Percentiles rank a stretch among this genome's conserved stretches.
Conservation (phyloP, 2,888 invertebrate species). For the Rotaria sp. region DNA sequence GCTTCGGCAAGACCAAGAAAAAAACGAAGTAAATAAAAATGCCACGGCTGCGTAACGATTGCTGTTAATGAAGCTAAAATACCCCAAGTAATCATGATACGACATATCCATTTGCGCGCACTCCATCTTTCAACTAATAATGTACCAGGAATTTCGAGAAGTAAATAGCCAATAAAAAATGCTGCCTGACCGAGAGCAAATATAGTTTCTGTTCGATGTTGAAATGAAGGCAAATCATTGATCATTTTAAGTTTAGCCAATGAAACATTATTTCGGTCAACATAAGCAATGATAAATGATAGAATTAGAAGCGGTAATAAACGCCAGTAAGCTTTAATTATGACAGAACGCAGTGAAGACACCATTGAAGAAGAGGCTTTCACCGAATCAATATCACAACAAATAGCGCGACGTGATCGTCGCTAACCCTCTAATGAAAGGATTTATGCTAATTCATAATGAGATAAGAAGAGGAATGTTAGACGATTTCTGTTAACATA, state of each 20-base stretch:
- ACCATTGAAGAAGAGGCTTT: background rate
- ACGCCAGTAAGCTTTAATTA: slow-evolving; percentile 1
- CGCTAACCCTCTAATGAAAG: no score
- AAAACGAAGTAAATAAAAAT: slow-evolving; percentile 24
- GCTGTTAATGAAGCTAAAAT: background rate
- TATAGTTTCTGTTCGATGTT: background rate
- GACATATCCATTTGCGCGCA: slow-evolving; percentile 23
- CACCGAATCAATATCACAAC: no score
- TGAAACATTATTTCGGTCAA: slow-evolving; percentile 12
- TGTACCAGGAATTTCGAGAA: slow-evolving; percentile 11
- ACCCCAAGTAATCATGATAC: slow-evolving; percentile 24
- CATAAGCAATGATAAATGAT: background rate
- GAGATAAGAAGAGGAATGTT: no score
- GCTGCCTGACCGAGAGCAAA: background rate
- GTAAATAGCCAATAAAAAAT: slow-evolving; percentile 1
- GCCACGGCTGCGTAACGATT: background rate
- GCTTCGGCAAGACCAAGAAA: background rate
- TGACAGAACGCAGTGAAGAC: background rate
- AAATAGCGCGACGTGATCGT: no score
- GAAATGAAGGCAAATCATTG: background rate
- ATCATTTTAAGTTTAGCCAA: slow-evolving; percentile 23
- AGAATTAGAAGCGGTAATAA: slow-evolving; percentile 8
- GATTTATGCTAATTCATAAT: no score
- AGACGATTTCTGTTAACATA: no score
- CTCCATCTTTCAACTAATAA: slow-evolving; percentile 5